Evolutionary conservation across 2,888 invertebrate genomes (phyloP), one percentile per base, ranked within the genome.

Genomic region (Craniophora ligustri): DNA sequence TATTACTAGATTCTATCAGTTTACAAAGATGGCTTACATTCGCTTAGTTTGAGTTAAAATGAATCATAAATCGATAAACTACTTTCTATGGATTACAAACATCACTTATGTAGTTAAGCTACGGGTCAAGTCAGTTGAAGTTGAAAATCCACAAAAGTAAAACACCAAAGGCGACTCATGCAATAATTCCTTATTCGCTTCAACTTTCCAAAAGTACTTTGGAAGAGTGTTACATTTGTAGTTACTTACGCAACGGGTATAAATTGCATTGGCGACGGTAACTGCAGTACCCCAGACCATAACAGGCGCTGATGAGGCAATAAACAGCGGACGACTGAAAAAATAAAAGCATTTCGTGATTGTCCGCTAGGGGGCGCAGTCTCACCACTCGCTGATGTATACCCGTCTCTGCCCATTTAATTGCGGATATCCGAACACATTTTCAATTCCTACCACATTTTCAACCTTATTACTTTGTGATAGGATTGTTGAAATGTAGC

Each of bases 261-360:
- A 72, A 68, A 72, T 76, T 69, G 64, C 68, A 60, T 51, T 62
- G 65, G 67, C 68, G 74, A 68, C 67, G 64, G 76, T 76, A 77
- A 81, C 78, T 73, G 78, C 76, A 76, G 72, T 70, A 62, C 76
- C 73, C 65, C 60, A 68, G 73, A 64, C 81, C 81, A 84, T 82
- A 84, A 84, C 84, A 76, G 75, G 71, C 80, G 68, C 82, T 88
- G 88, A 90, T 87, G 89, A 88, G 87, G 88, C 88, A 85, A 89
- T 91, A 90, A 91, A 87, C 73, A 79, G 70, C 69, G 73, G 71
- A 78, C 76, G 71, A 66, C 78, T 81, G 86, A 86, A 88, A 88
- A 88, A 89, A 91, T 91, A 91, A 91, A 90, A 91, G 91, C 89
- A 85, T 91, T 90, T 86, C 81, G 86, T 86, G 88, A 90, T 90